These are phyloP conservation scores for Hydroisotoma schaefferi DNA, from an alignment of 2,888 invertebrate species.

Conservation along the genomic window DNA sequence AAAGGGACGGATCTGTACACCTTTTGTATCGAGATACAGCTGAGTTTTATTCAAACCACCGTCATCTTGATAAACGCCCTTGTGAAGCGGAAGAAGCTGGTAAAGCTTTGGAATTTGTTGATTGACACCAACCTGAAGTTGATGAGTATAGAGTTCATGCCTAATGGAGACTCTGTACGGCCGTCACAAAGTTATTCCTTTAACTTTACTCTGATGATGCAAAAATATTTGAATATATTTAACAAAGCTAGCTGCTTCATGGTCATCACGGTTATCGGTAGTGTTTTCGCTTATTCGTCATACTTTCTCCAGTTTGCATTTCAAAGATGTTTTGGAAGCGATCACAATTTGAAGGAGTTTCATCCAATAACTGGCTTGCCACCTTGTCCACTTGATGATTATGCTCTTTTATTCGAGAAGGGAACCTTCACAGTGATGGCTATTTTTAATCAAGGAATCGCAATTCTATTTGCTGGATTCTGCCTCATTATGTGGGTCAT, in stretches of 20 bases:
- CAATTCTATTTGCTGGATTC: slow-evolving; percentile 19
- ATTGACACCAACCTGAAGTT: too few relatives aligned
- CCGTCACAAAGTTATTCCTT: too few relatives aligned
- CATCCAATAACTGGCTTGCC: neutral
- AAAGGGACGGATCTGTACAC: slow-evolving; percentile 9
- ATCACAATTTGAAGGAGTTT: neutral
- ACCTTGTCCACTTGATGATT: neutral
- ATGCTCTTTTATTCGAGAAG: slow-evolving; percentile 1
- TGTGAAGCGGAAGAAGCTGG: neutral
- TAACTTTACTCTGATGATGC: neutral
- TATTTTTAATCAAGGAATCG: slow-evolving; percentile 10
- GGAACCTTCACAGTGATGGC: neutral
- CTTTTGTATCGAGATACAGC: neutral
- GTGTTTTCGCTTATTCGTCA: neutral
- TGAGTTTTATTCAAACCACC: neutral
- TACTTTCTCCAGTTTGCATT: neutral
- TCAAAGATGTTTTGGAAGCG: neutral
- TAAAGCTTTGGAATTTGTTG: slow-evolving; percentile 2
- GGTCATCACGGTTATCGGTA: neutral
- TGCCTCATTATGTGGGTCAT: slow-evolving; percentile 21
- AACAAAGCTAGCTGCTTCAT: neutral
- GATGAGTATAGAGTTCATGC: too few relatives aligned
- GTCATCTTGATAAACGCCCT: neutral
- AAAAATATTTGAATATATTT: neutral
- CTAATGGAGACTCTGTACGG: too few relatives aligned